Conservation (phyloP, 2,797 vertebrate species). For the Prunella strophiata region DNA sequence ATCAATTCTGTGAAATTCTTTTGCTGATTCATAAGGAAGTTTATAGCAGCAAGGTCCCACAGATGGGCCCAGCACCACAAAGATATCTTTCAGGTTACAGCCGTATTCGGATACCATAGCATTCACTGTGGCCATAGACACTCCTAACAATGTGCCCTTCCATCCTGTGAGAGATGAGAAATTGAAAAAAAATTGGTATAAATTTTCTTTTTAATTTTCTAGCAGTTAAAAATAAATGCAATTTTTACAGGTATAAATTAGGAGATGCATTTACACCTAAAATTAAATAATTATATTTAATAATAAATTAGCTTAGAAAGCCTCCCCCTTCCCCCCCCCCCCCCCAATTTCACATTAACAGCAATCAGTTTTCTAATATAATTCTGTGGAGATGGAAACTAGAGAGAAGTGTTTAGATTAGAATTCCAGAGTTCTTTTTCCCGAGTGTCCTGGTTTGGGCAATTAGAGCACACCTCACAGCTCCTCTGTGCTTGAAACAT, state of each 20-base stretch:
- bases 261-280: neutral
- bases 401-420: neutral
- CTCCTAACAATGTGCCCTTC: slow-evolving; percentile 89
- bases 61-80: slow-evolving; percentile 88
- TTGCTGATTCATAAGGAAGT: slow-evolving; percentile 79
- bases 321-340: rapidly evolving
- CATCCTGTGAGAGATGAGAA: slow-evolving; percentile 81
- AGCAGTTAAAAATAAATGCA: neutral
- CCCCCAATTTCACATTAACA: neutral
- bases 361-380: neutral
- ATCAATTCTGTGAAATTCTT: slow-evolving; percentile 81
- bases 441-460: neutral
- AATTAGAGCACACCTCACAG: neutral
- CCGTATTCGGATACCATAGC: slow-evolving; percentile 87
- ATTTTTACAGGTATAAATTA: neutral
- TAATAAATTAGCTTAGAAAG: neutral
- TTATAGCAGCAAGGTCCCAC: slow-evolving; percentile 92
- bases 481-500: neutral
- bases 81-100: slow-evolving; percentile 79
- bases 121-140: slow-evolving; percentile 88
- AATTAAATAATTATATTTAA: neutral
- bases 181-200: neutral
- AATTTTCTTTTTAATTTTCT: neutral
- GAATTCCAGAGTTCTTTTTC: neutral
- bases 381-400: neutral